Evolutionary conservation across 2,113 vertebrate species (phyloP).

Genomic region (Eulacestoma nigropectus): DNA sequence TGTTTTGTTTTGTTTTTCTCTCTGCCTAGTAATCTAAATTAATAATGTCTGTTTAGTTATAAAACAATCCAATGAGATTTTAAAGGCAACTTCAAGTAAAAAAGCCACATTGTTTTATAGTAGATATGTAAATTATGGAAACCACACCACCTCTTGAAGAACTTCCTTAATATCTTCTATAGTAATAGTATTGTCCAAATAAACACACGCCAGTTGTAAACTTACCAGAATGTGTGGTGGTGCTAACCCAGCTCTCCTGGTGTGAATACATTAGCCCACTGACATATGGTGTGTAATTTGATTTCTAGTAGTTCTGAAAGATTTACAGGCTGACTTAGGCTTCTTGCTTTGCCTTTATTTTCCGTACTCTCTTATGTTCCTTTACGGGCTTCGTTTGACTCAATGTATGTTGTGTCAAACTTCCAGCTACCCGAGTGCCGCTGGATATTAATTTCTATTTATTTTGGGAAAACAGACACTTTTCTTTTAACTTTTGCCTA

Average conservation of each 20-base stretch:
- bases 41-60: not conserved
- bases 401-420: not conserved
- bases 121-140: not conserved
- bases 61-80: not conserved
- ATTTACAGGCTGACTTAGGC: not conserved
- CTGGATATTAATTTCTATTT: not conserved
- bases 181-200: not conserved
- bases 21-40: not conserved
- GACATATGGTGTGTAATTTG: not conserved
- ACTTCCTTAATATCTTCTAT: not conserved
- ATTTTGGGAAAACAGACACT: not conserved
- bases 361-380: not conserved
- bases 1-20: not conserved
- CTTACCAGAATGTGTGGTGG: not conserved
- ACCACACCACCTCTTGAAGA: not conserved
- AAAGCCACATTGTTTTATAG: not conserved
- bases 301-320: slow-evolving; percentile 3
- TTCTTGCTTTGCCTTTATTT: not conserved
- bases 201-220: not conserved
- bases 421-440: not conserved
- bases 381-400: not conserved
- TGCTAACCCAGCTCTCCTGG: not conserved
- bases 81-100: not conserved
- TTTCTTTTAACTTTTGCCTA: not conserved
- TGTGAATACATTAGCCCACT: not conserved